Evolutionary conservation across 1,140 invertebrate genomes (phyloP).

Genomic region (Bursaphelenchus mucronatus): DNA sequence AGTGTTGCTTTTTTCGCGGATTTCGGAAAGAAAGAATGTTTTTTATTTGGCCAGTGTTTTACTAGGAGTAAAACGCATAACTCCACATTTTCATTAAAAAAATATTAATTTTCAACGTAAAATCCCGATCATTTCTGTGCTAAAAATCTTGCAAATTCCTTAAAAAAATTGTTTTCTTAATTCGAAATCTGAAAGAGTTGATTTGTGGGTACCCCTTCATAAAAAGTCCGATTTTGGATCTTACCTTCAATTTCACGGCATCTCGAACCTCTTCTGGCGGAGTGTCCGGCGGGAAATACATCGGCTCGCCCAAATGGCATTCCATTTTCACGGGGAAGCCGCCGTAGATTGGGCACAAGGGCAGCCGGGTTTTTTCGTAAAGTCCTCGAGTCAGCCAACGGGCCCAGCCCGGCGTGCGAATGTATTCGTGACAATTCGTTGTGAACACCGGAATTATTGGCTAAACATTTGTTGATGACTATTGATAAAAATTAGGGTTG

Average conservation of each 20-base stretch:
- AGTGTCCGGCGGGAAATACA: slow-evolving; percentile 20
- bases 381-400: slow-evolving; percentile 66
- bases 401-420: slow-evolving; percentile 70
- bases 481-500: no score
- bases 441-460: slow-evolving; percentile 92
- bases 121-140: no score
- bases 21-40: no score
- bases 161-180: no score
- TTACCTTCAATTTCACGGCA: slow-evolving; percentile 42
- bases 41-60: no score
- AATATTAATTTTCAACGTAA: no score
- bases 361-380: slow-evolving; percentile 77
- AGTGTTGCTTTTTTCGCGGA: no score
- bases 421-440: slow-evolving; percentile 87
- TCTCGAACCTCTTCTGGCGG: slow-evolving; percentile 41
- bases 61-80: no score
- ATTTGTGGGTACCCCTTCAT: no score
- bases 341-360: slow-evolving; percentile 88
- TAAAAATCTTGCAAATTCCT: no score
- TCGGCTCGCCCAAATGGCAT: slow-evolving; percentile 47
- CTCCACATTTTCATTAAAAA: no score
- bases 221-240: slow-evolving; percentile 7
- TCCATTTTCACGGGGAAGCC: slow-evolving; percentile 90
- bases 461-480: slow-evolving; percentile 62
- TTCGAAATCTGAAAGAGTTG: no score